Percentiles rank a stretch among this genome's conserved stretches.
These are phyloP conservation scores for Cirrhinus molitorella DNA, from an alignment of 2,797 vertebrate species.

Conservation along the genomic window DNA sequence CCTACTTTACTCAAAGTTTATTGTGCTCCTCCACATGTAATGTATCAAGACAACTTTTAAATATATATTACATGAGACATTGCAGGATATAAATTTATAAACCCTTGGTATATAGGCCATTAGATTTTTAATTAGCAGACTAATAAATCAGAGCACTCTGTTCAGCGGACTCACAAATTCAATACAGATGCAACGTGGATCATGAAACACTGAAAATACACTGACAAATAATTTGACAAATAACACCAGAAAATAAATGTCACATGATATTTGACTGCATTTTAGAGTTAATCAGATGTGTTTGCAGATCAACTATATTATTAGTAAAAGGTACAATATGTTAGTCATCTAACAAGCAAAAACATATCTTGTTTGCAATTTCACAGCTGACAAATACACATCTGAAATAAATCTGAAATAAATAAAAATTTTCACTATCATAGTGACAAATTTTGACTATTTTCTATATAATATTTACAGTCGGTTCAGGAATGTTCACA, in stretches of 20 bases:
- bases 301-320: neutral
- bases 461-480: slow-evolving; percentile 25
- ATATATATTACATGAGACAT: neutral
- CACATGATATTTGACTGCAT: neutral
- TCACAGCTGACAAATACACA: slow-evolving; percentile 42
- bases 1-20: neutral
- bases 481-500: slow-evolving; percentile 29
- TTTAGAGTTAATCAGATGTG: neutral
- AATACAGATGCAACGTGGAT: neutral
- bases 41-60: neutral
- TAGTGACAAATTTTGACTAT: slow-evolving; percentile 17
- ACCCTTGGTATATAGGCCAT: neutral
- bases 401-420: neutral
- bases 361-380: too few species aligned
- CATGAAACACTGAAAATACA: neutral
- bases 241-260: neutral
- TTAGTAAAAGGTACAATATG: neutral
- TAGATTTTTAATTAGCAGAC: slow-evolving; percentile 7
- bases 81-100: neutral
- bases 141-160: neutral
- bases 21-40: neutral
- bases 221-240: neutral
- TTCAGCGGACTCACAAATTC: neutral
- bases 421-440: too few species aligned
- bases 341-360: neutral